These are phyloP conservation scores for Zingel zingel DNA, from an alignment of 2,113 vertebrate species.

Conservation along the genomic window DNA sequence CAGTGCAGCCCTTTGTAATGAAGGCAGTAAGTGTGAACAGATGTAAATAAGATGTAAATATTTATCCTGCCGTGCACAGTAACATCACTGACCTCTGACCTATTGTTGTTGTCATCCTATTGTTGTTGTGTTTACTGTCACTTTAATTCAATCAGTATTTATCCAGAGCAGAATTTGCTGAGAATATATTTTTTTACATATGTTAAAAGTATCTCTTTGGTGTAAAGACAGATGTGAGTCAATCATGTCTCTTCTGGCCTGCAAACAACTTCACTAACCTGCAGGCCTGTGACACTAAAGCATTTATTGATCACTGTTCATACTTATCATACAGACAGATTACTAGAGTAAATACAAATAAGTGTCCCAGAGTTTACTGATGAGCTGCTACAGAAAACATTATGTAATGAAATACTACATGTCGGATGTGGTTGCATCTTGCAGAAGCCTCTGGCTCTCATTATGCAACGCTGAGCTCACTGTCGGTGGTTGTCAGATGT, in stretches of 20 bases:
- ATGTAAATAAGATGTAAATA: slow-evolving; percentile 41
- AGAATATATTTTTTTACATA: neutral
- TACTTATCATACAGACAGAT: neutral
- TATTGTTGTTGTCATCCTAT: neutral
- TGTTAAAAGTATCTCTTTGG: neutral
- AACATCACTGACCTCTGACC: slow-evolving; percentile 15
- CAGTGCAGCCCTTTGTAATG: slow-evolving; percentile 31
- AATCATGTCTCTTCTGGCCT: neutral
- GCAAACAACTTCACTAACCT: neutral
- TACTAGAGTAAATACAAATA: neutral
- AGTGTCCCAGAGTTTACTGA: neutral
- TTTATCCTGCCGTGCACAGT: neutral
- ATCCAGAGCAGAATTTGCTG: neutral
- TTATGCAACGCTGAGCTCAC: slow-evolving; percentile 23
- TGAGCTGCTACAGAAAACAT: neutral
- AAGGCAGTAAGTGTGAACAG: slow-evolving; percentile 18
- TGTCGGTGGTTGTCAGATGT: neutral
- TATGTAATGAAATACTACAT: neutral
- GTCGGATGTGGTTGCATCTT: slow-evolving; percentile 2
- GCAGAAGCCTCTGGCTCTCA: slow-evolving; percentile 27
- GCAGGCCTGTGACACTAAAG: neutral
- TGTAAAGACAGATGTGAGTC: neutral
- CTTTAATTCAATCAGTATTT: neutral
- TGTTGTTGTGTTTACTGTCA: neutral
- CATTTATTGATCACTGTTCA: neutral